Evolutionary conservation across 2,797 vertebrate genomes (phyloP), one percentile per base, ranked within the genome.

Genomic region (Eidolon dupreanum): DNA sequence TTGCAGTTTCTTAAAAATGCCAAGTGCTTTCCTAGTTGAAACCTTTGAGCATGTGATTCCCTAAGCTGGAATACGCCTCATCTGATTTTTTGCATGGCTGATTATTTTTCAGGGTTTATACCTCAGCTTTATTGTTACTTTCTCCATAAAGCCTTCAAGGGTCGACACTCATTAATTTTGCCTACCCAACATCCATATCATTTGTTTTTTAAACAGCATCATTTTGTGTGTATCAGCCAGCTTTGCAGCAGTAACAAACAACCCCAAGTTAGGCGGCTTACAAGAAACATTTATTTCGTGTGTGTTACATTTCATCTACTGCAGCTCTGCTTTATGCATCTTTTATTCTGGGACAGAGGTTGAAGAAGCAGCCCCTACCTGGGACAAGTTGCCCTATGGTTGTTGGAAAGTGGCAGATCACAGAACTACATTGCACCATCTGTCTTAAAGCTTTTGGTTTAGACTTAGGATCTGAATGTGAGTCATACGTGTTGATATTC

Each of bases 211-310:
- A 6, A 85, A 70, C 12, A 65, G 53, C 22, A 77, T 65, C 26
- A 38, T 84, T 92, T 96, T 63, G 28, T 20, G 28, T 15, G 71
- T 79, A 57, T 63, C 15, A 2, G 88, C 90, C 81, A 57, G 68
- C 75, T 78, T 43, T 20, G 59, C 77, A 36, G 26, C 26, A 4
- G 65, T 97, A 87, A 96, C 81, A 90, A 96, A 85, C 20, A 78
- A 2, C 15, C 28, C 89, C 86, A 28, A 4, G 5, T 31, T 24
- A 49, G 26, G 55, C 20, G 43, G 74, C 57, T 87, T 73, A 31
- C 33, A 28, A 22, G 26, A 43, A 73, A 63, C 1, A 0, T 68
- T 84, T 46, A 11, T 84, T 78, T 79, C 41, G 13, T 0, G 3
- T 49, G 15, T n/a, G 41, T 73, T 53, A 7, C 63, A 49, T 90